phyloP scores from a whole-genome alignment of 2,888 invertebrate species.

The Omphaloscelis lunosa region DNA sequence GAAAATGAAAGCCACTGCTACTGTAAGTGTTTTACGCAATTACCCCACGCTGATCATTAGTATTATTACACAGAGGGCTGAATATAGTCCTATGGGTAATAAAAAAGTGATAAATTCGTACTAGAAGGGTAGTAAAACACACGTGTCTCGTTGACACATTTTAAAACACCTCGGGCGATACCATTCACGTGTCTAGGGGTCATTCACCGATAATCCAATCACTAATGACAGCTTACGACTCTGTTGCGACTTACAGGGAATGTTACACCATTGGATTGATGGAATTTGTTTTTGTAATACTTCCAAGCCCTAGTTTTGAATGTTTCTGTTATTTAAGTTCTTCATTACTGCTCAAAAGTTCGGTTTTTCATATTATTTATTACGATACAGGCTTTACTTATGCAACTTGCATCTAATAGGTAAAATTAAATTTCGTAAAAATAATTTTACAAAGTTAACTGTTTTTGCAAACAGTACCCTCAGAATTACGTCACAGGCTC shows the following conservation, averaged over 20 bases:
- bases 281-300: constrained; percentile 39
- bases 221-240: constrained; percentile 67
- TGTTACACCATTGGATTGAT: constrained; percentile 50
- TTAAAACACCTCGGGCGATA: constrained; percentile 56
- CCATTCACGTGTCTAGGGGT: constrained; percentile 68
- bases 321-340: constrained; percentile 5
- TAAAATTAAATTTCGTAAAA: too few relatives aligned
- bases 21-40: too few relatives aligned
- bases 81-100: not conserved
- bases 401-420: too few relatives aligned
- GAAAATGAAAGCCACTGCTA: too few relatives aligned
- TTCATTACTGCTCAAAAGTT: not conserved
- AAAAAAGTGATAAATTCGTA: constrained; percentile 46
- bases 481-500: too few relatives aligned
- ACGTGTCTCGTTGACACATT: constrained; percentile 62
- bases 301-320: constrained; percentile 29
- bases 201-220: constrained; percentile 81
- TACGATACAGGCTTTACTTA: too few relatives aligned
- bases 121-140: constrained; percentile 29
- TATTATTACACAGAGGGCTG: not conserved
- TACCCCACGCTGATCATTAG: not conserved
- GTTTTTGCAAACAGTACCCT: too few relatives aligned
- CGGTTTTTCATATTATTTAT: too few relatives aligned
- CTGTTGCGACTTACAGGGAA: constrained; percentile 62
- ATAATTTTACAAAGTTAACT: too few relatives aligned